A percentile compares a stretch with the other conserved stretches of the same genome.
phyloP scores from a whole-genome alignment of 2,888 invertebrate species.

The Acanthosepion pharaonis region DNA sequence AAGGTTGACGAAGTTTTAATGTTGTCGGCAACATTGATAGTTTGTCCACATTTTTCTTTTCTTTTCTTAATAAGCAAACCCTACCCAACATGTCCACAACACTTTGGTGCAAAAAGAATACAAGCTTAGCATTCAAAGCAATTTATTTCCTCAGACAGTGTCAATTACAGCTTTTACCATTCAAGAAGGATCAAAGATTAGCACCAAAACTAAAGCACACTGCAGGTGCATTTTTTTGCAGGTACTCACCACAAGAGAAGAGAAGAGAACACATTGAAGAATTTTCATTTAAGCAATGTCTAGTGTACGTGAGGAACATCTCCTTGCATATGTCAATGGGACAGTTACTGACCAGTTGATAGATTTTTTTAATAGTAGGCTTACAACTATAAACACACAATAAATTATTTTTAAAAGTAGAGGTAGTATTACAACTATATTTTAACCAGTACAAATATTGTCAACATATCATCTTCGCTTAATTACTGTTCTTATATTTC shows the following conservation, averaged over 20 bases:
- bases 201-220: background rate
- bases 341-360: too few species aligned
- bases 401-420: too few species aligned
- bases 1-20: background rate
- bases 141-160: slow-evolving; percentile 39
- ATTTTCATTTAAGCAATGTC: background rate
- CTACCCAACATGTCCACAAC: background rate
- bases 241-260: background rate
- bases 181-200: slow-evolving; percentile 35
- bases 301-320: background rate
- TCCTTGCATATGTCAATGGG: background rate
- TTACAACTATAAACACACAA: too few species aligned
- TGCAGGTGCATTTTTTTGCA: background rate
- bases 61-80: background rate
- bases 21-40: background rate
- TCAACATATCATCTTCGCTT: too few species aligned
- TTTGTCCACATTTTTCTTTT: slow-evolving; percentile 24
- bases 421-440: too few species aligned
- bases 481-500: too few species aligned
- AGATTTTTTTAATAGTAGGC: too few species aligned
- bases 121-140: background rate
- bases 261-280: background rate
- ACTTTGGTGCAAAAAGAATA: background rate
- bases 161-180: slow-evolving; percentile 24
- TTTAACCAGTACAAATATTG: too few species aligned